Percentiles rank a stretch among this genome's conserved stretches.
Evolutionary conservation across 2,888 invertebrate species (phyloP).

Genomic region (Allacma fusca): DNA sequence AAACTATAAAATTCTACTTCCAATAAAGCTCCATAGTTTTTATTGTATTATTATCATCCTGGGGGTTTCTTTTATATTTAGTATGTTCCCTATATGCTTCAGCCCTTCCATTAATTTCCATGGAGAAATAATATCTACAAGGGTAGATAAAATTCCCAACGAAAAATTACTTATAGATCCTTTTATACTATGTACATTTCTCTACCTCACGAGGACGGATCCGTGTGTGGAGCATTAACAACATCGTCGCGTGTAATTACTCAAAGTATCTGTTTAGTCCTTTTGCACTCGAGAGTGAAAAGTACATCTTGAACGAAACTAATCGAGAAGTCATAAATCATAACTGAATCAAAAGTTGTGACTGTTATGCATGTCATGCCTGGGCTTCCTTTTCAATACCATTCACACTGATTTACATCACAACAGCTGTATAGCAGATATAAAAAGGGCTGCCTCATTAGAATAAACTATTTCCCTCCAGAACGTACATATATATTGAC

Average conservation of each 20-base stretch:
- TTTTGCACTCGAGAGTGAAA: constrained; percentile 35
- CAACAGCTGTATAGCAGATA: not conserved
- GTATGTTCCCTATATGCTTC: not conserved
- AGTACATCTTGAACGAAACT: constrained; percentile 33
- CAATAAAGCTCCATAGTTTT: not conserved
- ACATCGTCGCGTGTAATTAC: constrained; percentile 16
- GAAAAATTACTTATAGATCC: not conserved
- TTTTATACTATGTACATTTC: no score
- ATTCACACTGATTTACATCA: not conserved
- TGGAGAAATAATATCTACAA: not conserved
- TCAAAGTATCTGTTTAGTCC: constrained; percentile 17
- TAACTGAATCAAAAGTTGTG: constrained; percentile 42
- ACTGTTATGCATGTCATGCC: constrained; percentile 44
- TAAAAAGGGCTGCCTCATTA: no score
- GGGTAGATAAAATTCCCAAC: not conserved
- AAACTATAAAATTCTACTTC: not conserved
- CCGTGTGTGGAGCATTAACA: no score
- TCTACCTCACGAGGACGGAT: no score
- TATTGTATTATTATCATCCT: no score
- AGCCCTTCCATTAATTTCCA: not conserved
- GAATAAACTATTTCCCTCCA: no score
- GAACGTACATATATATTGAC: no score
- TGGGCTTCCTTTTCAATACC: constrained; percentile 21
- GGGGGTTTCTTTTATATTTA: no score
- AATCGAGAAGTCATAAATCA: constrained; percentile 46